Base-by-base conservation (phyloP, 2,113 vertebrate species). In the Kryptolebias marmoratus region DNA sequence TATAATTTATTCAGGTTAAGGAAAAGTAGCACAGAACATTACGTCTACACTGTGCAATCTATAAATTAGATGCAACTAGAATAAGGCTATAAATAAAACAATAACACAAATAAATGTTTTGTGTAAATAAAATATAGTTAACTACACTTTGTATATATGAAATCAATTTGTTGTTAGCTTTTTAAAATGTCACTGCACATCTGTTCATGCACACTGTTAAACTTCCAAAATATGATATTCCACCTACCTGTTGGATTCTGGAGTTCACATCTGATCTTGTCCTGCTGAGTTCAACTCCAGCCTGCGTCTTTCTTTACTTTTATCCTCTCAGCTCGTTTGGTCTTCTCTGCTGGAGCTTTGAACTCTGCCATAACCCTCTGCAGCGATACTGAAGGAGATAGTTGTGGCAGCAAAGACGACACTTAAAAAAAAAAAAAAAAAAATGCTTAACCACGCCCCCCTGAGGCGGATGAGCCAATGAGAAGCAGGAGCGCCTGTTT, bases 341-440 rank as follows among this genome's bases (percentile, higher is more conserved):
- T 67, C 1, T 10, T 54, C 16, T 77, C 57, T 30, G 73, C 58
- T 12, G 68, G 32, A 72, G 70, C 74, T 12, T 68, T 64, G 64
- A 85, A 63, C 71, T 82, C 52, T 87, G 88, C 90, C 89, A 91
- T 90, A 70, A 89, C 88, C 82, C 68, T 86, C 68, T 64, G 47
- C 90, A 53, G 77, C 77, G 64, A 70, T 32, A 80, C 77, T 82
- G 82, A 81, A 64, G 66, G 73, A 82, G 73, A 82, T 88, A 55
- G 81, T 83, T 83, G 67, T 42, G 64, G 64, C 64, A 65, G 79
- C 75, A 85, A 73, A 74, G 77, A 86, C 66, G 27, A 59, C 58
- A 87, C 86, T 88, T 90, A 85, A 81, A 83, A 78, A 82, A 85
- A 62, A 83, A 80, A 82, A 85, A 62, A 82, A 22, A 22, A 22